Conservation (phyloP, 1,140 invertebrate genomes). For the Drosophila seguyi region DNA sequence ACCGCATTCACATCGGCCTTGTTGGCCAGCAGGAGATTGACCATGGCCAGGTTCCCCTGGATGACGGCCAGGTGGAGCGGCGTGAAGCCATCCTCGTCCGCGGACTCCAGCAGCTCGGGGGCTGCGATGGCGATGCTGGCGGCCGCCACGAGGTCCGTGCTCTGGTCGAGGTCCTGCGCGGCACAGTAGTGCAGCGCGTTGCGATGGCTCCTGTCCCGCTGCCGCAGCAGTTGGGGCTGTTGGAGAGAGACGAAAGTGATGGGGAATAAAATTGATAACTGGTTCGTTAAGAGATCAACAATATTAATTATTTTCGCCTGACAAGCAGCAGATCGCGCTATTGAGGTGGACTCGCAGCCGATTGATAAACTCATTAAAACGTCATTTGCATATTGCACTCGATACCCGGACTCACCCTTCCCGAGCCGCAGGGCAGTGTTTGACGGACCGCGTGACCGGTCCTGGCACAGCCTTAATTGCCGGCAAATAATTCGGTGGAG, state of each 20-base stretch:
- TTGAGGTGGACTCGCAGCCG: conserved; percentile 26
- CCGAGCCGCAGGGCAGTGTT: conserved; percentile 9
- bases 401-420: neutral
- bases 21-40: conserved; percentile 92
- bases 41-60: conserved; percentile 93
- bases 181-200: conserved; percentile 97
- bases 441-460: conserved; percentile 51
- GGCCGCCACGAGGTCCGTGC: conserved; percentile 87
- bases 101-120: conserved; percentile 91
- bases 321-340: conserved; percentile 6
- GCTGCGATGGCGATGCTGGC: conserved; percentile 89
- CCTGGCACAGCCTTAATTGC: conserved; percentile 52
- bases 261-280: neutral
- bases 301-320: conserved; percentile 41
- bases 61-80: conserved; percentile 97
- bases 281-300: neutral
- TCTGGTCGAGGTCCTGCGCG: conserved; percentile 85
- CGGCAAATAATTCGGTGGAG: conserved; percentile 53
- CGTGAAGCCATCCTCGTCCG: conserved; percentile 97
- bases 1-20: conserved; percentile 94
- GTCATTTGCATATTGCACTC: conserved; percentile 70
- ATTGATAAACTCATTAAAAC: conserved; percentile 84
- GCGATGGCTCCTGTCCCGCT: conserved; percentile 93
- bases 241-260: neutral
- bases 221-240: conserved; percentile 88